Percentiles rank a stretch among this genome's conserved stretches.
Evolutionary conservation across 2,797 vertebrate species (phyloP).

Genomic region (Enteromius mattozi): DNA sequence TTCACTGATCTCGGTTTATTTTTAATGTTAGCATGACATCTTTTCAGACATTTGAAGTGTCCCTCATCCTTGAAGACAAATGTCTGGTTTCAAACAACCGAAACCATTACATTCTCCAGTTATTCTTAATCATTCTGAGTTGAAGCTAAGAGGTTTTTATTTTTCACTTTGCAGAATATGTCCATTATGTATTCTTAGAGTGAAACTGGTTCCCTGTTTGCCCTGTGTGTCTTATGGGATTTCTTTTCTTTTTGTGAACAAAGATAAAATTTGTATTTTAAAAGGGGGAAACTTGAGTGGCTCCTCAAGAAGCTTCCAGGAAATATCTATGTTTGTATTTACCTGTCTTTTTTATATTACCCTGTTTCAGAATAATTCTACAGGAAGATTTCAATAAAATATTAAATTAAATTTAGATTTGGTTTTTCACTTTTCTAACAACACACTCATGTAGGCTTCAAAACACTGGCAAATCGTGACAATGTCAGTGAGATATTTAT

Average conservation of each 20-base stretch:
- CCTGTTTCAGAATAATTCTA: constrained; percentile 74
- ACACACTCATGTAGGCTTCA: background rate
- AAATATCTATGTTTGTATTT: constrained; percentile 63
- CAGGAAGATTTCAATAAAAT: constrained; percentile 82
- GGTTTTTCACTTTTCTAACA: background rate
- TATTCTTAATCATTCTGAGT: constrained; percentile 5
- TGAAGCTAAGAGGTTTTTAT: constrained; percentile 8
- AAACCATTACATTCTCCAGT: background rate
- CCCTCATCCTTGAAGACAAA: constrained; percentile 26
- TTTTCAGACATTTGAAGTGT: constrained; percentile 43
- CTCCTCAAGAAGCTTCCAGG: constrained; percentile 40
- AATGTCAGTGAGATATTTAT: too few relatives aligned
- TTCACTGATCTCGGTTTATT: constrained; percentile 24
- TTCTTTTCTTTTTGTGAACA: constrained; percentile 36
- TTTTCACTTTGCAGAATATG: constrained; percentile 1
- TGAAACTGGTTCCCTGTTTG: constrained; percentile 16
- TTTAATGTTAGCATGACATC: constrained; percentile 51
- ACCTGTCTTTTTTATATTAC: constrained; percentile 76
- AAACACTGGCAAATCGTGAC: background rate
- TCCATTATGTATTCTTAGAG: constrained; percentile 1
- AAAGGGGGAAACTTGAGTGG: constrained; percentile 10
- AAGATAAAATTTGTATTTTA: constrained; percentile 42
- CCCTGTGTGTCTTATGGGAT: background rate
- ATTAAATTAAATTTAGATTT: constrained; percentile 18
- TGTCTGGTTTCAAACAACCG: background rate